Conservation (phyloP, 2,113 vertebrate species). For the Anoura caudifer region DNA sequence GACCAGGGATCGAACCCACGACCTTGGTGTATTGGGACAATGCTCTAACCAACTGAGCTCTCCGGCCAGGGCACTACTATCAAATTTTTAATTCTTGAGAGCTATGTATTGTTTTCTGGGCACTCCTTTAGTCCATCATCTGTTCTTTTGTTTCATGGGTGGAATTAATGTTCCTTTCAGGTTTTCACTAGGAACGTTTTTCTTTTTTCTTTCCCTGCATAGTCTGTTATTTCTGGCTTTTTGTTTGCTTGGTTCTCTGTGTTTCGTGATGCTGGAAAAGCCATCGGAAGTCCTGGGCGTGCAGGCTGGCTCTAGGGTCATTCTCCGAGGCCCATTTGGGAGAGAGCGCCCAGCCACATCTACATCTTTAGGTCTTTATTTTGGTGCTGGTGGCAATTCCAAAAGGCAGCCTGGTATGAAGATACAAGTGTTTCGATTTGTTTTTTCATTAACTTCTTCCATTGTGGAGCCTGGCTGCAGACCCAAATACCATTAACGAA, state of each 20-base stretch:
- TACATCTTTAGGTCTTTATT: neutral
- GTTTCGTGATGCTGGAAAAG: neutral
- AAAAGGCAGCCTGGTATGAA: neutral
- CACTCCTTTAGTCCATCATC: neutral
- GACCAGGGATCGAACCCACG: neutral
- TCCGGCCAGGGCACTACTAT: neutral
- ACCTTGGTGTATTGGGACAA: neutral
- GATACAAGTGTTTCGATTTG: neutral
- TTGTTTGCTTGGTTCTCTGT: neutral
- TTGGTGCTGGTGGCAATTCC: neutral
- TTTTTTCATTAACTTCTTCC: neutral
- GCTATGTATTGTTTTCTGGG: neutral
- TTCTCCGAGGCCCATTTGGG: neutral
- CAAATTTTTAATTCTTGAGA: neutral
- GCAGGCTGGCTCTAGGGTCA: accelerated
- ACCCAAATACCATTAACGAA: neutral
- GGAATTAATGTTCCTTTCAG: neutral
- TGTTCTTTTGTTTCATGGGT: neutral
- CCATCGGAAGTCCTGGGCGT: accelerated
- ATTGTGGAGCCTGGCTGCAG: neutral
- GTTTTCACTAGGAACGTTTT: neutral
- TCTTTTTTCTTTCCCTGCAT: neutral
- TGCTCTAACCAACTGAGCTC: neutral
- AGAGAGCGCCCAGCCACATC: no score
- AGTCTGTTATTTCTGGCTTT: neutral